Evolutionary conservation across 2,888 invertebrate species (phyloP).

Genomic region (Pollenia griseotomentosa): DNA sequence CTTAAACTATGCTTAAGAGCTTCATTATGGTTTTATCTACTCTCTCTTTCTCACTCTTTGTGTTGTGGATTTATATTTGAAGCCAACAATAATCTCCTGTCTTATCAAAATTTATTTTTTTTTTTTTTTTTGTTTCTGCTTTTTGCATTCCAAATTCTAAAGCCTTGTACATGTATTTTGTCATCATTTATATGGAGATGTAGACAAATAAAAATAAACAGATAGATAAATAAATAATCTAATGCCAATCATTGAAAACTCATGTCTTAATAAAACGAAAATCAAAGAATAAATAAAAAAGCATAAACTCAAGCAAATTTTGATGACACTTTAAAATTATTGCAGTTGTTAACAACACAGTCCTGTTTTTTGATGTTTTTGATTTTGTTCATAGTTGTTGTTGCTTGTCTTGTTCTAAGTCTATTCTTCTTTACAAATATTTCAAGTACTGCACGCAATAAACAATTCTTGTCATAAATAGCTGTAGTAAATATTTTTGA

Average conservation of each 20-base stretch:
- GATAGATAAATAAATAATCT: constrained; percentile 32
- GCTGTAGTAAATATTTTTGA: neutral
- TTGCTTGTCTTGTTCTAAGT: neutral
- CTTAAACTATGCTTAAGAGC: constrained; percentile 21
- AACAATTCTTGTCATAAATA: constrained; percentile 1
- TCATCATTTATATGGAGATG: constrained; percentile 10
- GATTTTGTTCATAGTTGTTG: neutral
- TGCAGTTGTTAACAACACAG: constrained; percentile 36
- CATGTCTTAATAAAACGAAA: neutral
- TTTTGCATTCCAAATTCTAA: too few relatives aligned
- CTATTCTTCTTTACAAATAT: neutral
- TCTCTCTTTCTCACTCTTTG: neutral
- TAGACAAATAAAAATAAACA: constrained; percentile 19
- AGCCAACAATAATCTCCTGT: constrained; percentile 6
- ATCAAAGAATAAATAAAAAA: neutral
- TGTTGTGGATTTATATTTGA: constrained; percentile 23
- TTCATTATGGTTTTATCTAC: constrained; percentile 39
- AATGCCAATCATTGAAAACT: constrained; percentile 44
- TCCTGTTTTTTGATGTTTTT: too few relatives aligned
- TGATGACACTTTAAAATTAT: constrained; percentile 59
- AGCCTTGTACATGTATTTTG: neutral
- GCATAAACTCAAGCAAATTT: constrained; percentile 10
- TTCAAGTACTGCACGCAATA: neutral
- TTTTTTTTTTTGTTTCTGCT: neutral
- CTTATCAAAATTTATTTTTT: neutral